phyloP scores from a whole-genome alignment of 2,888 invertebrate genomes.

The Lasius platythorax region DNA sequence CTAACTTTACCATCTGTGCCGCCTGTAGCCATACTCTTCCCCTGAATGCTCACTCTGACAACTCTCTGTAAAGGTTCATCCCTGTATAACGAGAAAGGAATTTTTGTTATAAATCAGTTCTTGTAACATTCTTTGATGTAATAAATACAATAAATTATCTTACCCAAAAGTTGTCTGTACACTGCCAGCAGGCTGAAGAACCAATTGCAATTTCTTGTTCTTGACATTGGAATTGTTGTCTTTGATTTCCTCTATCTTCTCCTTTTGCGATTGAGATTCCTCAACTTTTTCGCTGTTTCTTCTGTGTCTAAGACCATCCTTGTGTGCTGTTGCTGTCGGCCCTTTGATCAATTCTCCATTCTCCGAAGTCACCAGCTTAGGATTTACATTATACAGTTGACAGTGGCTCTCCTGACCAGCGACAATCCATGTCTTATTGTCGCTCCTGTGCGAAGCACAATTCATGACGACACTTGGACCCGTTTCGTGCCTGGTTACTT shows the following conservation, averaged over 20 bases:
- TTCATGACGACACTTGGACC: slow-evolving; percentile 97
- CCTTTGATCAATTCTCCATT: slow-evolving; percentile 87
- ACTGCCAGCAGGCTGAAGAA: slow-evolving; percentile 92
- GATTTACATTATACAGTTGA: slow-evolving; percentile 92
- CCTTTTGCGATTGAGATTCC: slow-evolving; percentile 56
- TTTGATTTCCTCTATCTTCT: slow-evolving; percentile 75
- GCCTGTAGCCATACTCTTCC: slow-evolving; percentile 95
- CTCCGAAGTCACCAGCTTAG: slow-evolving; percentile 85
- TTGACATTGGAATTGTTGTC: slow-evolving; percentile 80
- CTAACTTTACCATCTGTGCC: slow-evolving; percentile 96
- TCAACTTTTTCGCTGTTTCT: slow-evolving; percentile 83
- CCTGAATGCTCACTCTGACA: slow-evolving; percentile 92
- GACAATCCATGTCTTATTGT: slow-evolving; percentile 92
- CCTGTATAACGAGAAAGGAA: slow-evolving; percentile 73
- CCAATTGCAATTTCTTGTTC: slow-evolving; percentile 89
- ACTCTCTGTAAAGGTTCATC: slow-evolving; percentile 95
- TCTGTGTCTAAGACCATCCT: slow-evolving; percentile 87
- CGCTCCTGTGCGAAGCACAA: slow-evolving; percentile 91
- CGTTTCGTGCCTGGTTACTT: slow-evolving; percentile 95
- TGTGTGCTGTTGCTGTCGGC: slow-evolving; percentile 70
- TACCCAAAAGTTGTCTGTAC: slow-evolving; percentile 95
- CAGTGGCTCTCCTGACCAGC: slow-evolving; percentile 97
- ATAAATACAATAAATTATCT: slow-evolving; percentile 61
- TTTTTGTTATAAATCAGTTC: slow-evolving; percentile 10
- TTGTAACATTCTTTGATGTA: neutral